phyloP scores from a whole-genome alignment of 2,797 vertebrate genomes.

The Arctocebus calabarensis region DNA sequence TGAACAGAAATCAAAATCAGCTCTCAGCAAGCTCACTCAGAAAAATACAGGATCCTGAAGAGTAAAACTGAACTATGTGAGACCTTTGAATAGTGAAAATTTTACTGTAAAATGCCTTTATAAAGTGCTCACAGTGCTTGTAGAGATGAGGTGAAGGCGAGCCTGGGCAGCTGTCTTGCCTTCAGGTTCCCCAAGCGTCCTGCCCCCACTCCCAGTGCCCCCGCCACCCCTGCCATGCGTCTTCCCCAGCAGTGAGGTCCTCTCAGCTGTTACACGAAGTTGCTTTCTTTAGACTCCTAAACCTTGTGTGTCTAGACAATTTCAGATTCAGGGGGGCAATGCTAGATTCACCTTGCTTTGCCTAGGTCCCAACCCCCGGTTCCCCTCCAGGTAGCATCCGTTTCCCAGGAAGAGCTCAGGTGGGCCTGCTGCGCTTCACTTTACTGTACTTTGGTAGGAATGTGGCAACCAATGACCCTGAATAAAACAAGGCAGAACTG shows the following conservation, averaged over 20 bases:
- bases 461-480: neutral
- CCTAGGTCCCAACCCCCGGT: neutral
- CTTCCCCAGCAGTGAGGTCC: neutral
- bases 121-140: neutral
- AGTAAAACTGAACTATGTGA: constrained; percentile 58
- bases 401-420: neutral
- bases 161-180: neutral
- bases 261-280: neutral
- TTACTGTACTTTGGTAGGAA: neutral
- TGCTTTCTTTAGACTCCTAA: neutral
- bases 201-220: accelerated
- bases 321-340: neutral
- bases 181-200: neutral
- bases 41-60: constrained; percentile 67
- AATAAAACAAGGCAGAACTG: neutral
- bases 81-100: constrained; percentile 53
- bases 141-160: neutral
- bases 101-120: constrained; percentile 61
- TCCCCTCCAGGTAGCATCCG: neutral
- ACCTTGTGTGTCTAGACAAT: neutral
- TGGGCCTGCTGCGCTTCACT: neutral
- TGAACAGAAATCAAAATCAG: constrained; percentile 67
- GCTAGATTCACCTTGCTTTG: neutral
- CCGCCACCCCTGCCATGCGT: neutral
- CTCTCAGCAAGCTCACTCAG: constrained; percentile 44